phyloP scores from a whole-genome alignment of 1,140 invertebrate genomes.

The Aleiodes sp. region DNA sequence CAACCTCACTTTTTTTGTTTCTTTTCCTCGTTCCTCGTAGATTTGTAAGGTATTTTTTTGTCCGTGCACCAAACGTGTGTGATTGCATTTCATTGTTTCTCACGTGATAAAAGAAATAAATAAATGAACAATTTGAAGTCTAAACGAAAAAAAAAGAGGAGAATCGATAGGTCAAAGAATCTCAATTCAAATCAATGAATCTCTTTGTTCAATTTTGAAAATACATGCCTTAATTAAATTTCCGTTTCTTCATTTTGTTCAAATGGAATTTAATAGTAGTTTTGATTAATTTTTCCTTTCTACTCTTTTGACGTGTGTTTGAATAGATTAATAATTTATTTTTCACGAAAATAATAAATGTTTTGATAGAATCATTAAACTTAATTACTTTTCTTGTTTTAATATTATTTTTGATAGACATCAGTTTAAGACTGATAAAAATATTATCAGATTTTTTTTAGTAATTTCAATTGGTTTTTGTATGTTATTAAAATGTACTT shows the following conservation, averaged over 20 bases:
- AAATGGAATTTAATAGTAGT: no score
- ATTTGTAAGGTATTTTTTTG: no score
- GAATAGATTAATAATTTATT: slow-evolving; percentile 11
- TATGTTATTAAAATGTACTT: background rate
- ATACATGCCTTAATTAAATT: slow-evolving; percentile 8
- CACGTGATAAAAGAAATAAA: background rate
- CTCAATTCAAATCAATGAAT: slow-evolving; percentile 8
- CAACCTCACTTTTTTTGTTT: background rate
- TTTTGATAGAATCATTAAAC: background rate
- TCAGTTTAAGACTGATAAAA: background rate
- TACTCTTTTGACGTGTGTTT: background rate
- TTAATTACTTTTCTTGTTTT: background rate
- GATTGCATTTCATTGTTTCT: background rate
- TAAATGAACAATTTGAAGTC: background rate
- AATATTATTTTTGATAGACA: background rate
- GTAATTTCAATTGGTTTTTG: background rate
- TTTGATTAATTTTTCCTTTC: background rate
- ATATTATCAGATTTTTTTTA: background rate
- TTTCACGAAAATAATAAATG: background rate
- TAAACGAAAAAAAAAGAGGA: background rate
- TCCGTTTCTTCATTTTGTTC: background rate
- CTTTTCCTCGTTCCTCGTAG: slow-evolving; percentile 8
- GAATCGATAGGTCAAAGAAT: no score
- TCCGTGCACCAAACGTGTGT: no score
- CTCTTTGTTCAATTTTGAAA: slow-evolving; percentile 1